Evolutionary conservation across 2,113 vertebrate genomes (phyloP), one percentile per base, ranked within the genome.

Genomic region (Onychostoma macrolepis): DNA sequence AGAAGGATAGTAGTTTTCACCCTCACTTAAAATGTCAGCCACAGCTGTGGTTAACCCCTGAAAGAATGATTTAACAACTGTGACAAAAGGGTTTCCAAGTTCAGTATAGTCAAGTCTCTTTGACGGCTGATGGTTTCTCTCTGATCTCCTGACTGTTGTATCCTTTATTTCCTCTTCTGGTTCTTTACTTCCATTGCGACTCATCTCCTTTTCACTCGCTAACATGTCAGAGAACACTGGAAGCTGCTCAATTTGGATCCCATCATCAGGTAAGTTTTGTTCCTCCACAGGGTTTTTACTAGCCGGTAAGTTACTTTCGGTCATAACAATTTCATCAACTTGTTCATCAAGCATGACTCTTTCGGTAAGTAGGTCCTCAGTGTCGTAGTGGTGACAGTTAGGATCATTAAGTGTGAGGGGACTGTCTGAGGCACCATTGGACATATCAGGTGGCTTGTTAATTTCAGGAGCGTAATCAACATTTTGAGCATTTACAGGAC

Each of bases 291-390:
- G 19, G 53, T 21, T 19, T 56, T 21, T 15, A 56, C 6, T 56
- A 56, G 4, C 53, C 21, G 53, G 53, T 56, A 56, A 56, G 53
- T 56, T 56, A 56, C 65, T 69, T 69, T 69, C 13, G 12, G 65
- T 69, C 28, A 69, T 69, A 69, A 67, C 63, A 0, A 69, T 69
- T 69, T 69, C 65, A 69, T 69, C 65, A 13, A 69, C 65, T 69
- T 30, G 65, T 69, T 69, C 65, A 69, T 28, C 28, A 28, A 12
- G 65, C 28, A 69, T 69, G n/a, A 69, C 61, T 65, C n/a, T 50
- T 65, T 65, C 11, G 2, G 24, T 65, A 65, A 26, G 61, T 28
- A 65, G n/a, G 33, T 72, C 11, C 69, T 38, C 69, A 72, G 69
- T 36, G 28, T 72, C 33, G 7, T 38, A 33, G 13, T 72, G 69